phyloP scores from a whole-genome alignment of 2,888 invertebrate genomes.

The Orchestes rusci region DNA sequence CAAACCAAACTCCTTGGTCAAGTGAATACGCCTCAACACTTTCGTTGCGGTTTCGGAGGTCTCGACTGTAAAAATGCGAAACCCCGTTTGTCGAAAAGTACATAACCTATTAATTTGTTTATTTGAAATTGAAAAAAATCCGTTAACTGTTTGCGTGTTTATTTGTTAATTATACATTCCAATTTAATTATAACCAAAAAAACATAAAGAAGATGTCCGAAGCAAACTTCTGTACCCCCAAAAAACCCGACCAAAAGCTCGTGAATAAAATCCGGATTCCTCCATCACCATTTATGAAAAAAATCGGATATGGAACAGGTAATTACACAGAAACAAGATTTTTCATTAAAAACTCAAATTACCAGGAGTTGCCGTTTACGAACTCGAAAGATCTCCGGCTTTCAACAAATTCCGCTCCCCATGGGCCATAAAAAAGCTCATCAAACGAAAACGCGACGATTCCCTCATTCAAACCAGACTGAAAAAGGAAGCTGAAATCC shows the following conservation, averaged over 20 bases:
- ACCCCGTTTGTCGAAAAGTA: too few species aligned
- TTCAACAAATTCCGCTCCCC: conserved; percentile 66
- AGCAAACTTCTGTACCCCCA: conserved; percentile 19
- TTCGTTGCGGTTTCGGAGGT: too few species aligned
- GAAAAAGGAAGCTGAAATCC: conserved; percentile 62
- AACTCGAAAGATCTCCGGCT: conserved; percentile 64
- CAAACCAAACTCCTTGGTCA: too few species aligned
- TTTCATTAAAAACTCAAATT: conserved; percentile 6
- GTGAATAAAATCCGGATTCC: conserved; percentile 47
- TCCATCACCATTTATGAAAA: conserved; percentile 64
- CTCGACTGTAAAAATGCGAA: too few species aligned
- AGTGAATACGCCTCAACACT: too few species aligned
- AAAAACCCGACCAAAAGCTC: conserved; percentile 11
- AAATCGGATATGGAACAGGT: conserved; percentile 74
- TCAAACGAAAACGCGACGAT: conserved; percentile 39
- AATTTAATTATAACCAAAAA: too few species aligned
- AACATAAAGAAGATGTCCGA: too few species aligned
- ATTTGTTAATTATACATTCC: too few species aligned
- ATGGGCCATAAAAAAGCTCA: conserved; percentile 77
- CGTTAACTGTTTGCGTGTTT: too few species aligned
- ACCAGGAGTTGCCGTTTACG: conserved; percentile 69
- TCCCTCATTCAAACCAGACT: conserved; percentile 51
- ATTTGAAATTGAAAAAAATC: too few species aligned
- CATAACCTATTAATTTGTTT: too few species aligned
- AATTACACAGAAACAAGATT: conserved; percentile 12